Evolutionary conservation across 2,888 invertebrate genomes (phyloP).

Genomic region (Xylophagus ater): DNA sequence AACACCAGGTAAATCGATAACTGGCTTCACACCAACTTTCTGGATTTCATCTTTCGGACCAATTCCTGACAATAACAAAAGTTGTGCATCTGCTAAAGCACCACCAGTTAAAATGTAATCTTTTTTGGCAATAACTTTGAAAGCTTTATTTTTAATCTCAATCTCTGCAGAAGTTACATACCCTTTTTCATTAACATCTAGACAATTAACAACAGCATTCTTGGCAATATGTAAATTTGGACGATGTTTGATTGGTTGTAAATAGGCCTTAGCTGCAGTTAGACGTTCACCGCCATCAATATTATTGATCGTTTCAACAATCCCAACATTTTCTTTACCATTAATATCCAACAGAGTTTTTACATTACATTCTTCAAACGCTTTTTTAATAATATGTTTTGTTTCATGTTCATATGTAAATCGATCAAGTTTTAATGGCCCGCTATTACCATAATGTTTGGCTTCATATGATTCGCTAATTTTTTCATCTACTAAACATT

Average conservation of each 20-base stretch:
- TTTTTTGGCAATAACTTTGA: slow-evolving; percentile 22
- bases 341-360: slow-evolving; percentile 52
- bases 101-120: slow-evolving; percentile 34
- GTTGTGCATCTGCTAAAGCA: slow-evolving; percentile 30
- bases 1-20: slow-evolving; percentile 36
- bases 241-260: slow-evolving; percentile 43
- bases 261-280: slow-evolving; percentile 57
- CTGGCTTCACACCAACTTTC: slow-evolving; percentile 22
- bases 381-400: slow-evolving; percentile 49
- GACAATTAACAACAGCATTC: slow-evolving; percentile 41
- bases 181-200: slow-evolving; percentile 8
- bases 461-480: slow-evolving; percentile 42
- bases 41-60: slow-evolving; percentile 26
- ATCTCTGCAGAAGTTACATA: slow-evolving; percentile 6
- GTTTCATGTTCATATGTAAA: slow-evolving; percentile 32
- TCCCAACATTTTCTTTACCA: slow-evolving; percentile 55
- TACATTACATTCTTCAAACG: slow-evolving; percentile 53
- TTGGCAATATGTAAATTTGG: slow-evolving; percentile 48
- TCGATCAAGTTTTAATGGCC: slow-evolving; percentile 50
- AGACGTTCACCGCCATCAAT: slow-evolving; percentile 54
- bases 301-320: slow-evolving; percentile 55
- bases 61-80: slow-evolving; percentile 33
- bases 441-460: slow-evolving; percentile 47
- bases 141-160: background rate
- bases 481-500: slow-evolving; percentile 47